These are phyloP conservation scores for Varecia variegata DNA, from an alignment of 2,797 vertebrate species.

Conservation along the genomic window DNA sequence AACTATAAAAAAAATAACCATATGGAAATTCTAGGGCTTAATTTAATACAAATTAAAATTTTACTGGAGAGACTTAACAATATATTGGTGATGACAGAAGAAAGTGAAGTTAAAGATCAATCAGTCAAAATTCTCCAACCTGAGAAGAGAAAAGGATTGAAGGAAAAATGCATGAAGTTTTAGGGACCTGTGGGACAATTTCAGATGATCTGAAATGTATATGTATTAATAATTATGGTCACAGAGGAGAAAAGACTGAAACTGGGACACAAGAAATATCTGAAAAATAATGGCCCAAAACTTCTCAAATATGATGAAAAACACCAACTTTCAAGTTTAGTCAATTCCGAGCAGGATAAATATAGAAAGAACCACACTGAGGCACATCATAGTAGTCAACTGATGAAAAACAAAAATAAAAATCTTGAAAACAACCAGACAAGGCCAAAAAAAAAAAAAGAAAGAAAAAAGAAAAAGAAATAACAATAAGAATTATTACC, in stretches of 20 bases:
- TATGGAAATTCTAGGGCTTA: not conserved
- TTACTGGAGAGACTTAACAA: not conserved
- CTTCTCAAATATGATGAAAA: conserved; percentile 23
- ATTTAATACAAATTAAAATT: conserved; percentile 12
- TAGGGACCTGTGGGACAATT: not conserved
- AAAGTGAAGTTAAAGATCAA: conserved; percentile 17
- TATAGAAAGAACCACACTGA: conserved; percentile 1
- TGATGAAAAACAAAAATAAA: conserved; percentile 6
- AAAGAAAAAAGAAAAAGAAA: not conserved
- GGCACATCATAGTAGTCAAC: not conserved
- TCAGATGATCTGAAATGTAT: not conserved
- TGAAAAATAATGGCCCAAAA: not conserved
- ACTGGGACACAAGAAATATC: not conserved
- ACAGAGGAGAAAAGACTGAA: not conserved
- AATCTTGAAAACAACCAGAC: not conserved
- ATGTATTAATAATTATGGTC: not conserved
- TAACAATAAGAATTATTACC: not conserved
- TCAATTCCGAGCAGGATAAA: not conserved
- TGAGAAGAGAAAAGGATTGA: not conserved
- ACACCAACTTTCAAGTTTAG: not conserved
- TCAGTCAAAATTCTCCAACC: not conserved
- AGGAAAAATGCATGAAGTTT: conserved; percentile 22
- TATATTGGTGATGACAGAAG: not conserved
- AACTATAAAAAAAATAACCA: conserved; percentile 11
- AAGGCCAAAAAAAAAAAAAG: not conserved